Conservation (phyloP, 2,797 vertebrate species). For the Spatula versicolor region DNA sequence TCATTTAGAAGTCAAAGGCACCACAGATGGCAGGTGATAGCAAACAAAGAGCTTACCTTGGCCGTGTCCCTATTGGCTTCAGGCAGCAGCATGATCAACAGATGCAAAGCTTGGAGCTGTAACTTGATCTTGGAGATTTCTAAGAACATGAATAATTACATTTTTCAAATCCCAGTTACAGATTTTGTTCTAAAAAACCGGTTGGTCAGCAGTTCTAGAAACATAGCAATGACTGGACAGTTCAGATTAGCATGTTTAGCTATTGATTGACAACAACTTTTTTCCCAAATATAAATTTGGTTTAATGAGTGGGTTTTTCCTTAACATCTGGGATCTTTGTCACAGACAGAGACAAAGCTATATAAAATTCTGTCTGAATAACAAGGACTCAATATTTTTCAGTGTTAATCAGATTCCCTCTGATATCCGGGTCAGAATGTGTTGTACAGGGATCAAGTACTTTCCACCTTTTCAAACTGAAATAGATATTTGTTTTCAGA, state of each 20-base stretch:
- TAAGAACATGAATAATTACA: slow-evolving; percentile 74
- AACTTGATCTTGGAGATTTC: slow-evolving; percentile 88
- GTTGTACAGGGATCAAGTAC: neutral
- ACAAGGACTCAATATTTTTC: neutral
- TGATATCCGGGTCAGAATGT: neutral
- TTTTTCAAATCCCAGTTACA: neutral
- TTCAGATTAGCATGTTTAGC: neutral
- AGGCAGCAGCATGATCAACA: slow-evolving; percentile 91
- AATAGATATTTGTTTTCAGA: neutral
- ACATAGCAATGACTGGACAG: neutral
- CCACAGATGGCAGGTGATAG: neutral
- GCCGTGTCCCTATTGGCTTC: slow-evolving; percentile 90
- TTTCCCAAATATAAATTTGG: neutral
- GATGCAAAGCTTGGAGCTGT: slow-evolving; percentile 93
- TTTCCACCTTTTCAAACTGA: slow-evolving; percentile 2
- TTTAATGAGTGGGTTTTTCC: neutral
- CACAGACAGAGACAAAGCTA: neutral
- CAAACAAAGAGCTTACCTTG: slow-evolving; percentile 79
- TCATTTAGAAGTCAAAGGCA: neutral
- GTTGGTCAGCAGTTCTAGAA: neutral
- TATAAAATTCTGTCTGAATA: neutral
- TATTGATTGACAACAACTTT: neutral
- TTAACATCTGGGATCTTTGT: neutral
- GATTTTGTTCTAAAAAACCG: neutral
- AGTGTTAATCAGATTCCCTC: neutral